A percentile compares a stretch with the other conserved stretches of the same genome.
These are phyloP conservation scores for Drosophila infuscata DNA, from an alignment of 2,888 invertebrate species.

Conservation along the genomic window DNA sequence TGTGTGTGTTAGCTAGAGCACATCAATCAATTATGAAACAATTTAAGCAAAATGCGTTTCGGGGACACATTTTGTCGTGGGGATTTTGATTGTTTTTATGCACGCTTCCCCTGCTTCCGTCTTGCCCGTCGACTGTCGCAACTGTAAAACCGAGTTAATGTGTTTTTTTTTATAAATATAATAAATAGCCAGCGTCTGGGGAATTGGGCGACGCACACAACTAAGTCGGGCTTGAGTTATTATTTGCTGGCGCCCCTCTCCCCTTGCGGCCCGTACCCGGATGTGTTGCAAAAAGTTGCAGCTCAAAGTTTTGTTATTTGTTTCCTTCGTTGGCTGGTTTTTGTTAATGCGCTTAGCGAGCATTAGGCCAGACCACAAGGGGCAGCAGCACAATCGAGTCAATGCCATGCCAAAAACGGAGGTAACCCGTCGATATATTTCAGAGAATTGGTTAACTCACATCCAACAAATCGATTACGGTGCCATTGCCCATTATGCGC, in stretches of 20 bases:
- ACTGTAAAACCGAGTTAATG: conserved; percentile 67
- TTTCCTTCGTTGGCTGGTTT: conserved; percentile 12
- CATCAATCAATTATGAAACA: conserved; percentile 79
- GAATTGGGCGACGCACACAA: conserved; percentile 26
- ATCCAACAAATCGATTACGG: conserved; percentile 52
- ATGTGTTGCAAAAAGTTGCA: conserved; percentile 23
- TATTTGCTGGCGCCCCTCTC: conserved; percentile 12
- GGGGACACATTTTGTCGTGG: conserved; percentile 38
- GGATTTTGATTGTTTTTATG: conserved; percentile 65
- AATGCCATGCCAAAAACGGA: conserved; percentile 24
- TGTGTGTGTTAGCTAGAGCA: conserved; percentile 26
- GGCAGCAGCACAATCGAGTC: conserved; percentile 11
- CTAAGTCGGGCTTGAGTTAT: conserved; percentile 50
- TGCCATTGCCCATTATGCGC: conserved; percentile 46
- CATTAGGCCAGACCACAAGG: conserved; percentile 24
- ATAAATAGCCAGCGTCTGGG: conserved; percentile 53
- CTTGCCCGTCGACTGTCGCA: conserved; percentile 15
- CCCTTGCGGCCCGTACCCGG: no score
- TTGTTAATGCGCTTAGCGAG: conserved; percentile 55
- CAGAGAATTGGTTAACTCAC: conserved; percentile 46
- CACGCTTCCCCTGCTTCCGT: neutral
- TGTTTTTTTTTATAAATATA: conserved; percentile 70
- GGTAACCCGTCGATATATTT: conserved; percentile 19
- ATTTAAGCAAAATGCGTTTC: conserved; percentile 73
- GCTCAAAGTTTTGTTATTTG: conserved; percentile 39